Conservation (phyloP, 2,888 invertebrate species). For the Leptinotarsa juncta region DNA sequence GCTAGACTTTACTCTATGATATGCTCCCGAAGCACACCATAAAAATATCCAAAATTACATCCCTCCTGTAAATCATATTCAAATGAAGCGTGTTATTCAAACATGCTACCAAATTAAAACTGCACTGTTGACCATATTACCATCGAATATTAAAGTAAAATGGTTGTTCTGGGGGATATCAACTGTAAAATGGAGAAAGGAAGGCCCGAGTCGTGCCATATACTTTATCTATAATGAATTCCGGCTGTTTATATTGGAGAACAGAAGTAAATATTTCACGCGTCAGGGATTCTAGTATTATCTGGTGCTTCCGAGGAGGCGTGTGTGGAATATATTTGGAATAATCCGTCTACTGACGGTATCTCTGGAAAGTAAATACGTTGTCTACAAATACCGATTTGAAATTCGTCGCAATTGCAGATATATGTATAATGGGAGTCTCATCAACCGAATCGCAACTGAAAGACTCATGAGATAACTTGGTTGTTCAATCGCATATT, state of each 20-base stretch:
- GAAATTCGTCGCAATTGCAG: conserved; percentile 30
- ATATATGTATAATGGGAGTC: neutral
- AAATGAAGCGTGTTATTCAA: conserved; percentile 26
- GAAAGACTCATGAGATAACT: too few relatives aligned
- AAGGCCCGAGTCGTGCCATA: neutral
- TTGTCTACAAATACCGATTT: conserved; percentile 38
- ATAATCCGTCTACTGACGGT: conserved; percentile 22
- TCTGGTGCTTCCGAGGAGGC: conserved; percentile 48
- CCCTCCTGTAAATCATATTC: neutral
- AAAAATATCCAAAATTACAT: neutral
- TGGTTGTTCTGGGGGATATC: neutral
- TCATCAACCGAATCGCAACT: neutral
- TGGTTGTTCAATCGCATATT: too few relatives aligned
- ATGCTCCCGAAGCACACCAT: neutral
- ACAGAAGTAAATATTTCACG: conserved; percentile 42
- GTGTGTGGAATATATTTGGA: conserved; percentile 47
- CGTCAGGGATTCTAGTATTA: conserved; percentile 50
- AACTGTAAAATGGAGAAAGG: conserved; percentile 9
- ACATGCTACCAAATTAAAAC: conserved; percentile 18
- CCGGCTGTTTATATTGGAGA: conserved; percentile 15
- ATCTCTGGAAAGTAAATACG: conserved; percentile 32
- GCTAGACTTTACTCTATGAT: too few relatives aligned
- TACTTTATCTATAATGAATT: conserved; percentile 2
- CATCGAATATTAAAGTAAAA: conserved; percentile 5
- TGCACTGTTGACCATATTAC: conserved; percentile 5